A percentile compares a stretch with the other conserved stretches of the same genome.
Conservation (phyloP, 2,888 invertebrate genomes). For the Galerucella nymphaeae region DNA sequence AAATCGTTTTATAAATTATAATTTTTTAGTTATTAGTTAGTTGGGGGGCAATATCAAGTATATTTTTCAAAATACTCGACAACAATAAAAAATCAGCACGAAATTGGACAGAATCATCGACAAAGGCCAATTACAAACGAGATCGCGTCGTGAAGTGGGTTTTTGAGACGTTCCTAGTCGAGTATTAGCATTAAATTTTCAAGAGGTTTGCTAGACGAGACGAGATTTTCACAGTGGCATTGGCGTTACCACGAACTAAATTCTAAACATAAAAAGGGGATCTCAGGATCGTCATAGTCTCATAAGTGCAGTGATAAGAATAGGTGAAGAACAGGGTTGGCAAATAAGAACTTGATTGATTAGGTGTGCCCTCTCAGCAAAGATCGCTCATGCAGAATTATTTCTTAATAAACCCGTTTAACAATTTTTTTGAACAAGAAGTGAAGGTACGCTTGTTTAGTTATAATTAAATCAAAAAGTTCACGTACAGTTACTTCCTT, state of each 20-base stretch:
- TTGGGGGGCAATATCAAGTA: too few relatives aligned
- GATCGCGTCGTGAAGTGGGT: slow-evolving; percentile 5
- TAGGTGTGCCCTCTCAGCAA: too few relatives aligned
- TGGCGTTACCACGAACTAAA: background rate
- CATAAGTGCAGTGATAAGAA: too few relatives aligned
- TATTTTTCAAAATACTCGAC: too few relatives aligned
- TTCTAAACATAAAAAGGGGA: background rate
- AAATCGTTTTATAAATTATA: background rate
- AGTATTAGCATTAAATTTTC: slow-evolving; percentile 7
- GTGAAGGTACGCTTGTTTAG: background rate
- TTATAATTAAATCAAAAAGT: slow-evolving; percentile 2
- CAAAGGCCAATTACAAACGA: slow-evolving; percentile 15
- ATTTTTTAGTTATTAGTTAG: too few relatives aligned
- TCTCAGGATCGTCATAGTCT: too few relatives aligned
- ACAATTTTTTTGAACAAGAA: background rate
- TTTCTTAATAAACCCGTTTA: too few relatives aligned
- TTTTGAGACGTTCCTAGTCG: slow-evolving; percentile 12
- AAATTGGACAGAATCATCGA: slow-evolving; percentile 11
- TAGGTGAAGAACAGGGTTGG: too few relatives aligned
- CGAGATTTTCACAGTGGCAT: slow-evolving; percentile 3
- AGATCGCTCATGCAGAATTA: too few relatives aligned
- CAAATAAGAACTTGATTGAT: too few relatives aligned
- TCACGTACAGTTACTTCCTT: slow-evolving; percentile 3
- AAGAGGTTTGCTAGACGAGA: slow-evolving; percentile 7
- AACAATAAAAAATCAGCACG: background rate